Percentiles rank a stretch among this genome's conserved stretches.
Evolutionary conservation across 2,888 invertebrate genomes (phyloP).

Genomic region (Eubasilissa splendida): DNA sequence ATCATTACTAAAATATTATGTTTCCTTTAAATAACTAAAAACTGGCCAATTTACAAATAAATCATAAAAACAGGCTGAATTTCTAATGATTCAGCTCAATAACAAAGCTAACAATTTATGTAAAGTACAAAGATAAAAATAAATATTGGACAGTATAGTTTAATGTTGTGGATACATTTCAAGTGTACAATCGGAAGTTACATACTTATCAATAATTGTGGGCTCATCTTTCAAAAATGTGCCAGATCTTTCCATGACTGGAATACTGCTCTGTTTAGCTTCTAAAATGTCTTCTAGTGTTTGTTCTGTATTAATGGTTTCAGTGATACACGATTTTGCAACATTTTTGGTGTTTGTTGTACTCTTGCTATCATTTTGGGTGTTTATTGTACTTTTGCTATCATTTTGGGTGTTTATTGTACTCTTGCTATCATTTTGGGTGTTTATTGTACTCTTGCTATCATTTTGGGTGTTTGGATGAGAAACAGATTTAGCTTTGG

Average conservation of each 20-base stretch:
- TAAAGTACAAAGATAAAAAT: no score
- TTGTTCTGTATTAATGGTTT: not conserved
- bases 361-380: not conserved
- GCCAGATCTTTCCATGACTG: slow-evolving; percentile 75
- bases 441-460: not conserved
- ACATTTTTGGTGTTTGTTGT: not conserved
- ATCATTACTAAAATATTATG: no score
- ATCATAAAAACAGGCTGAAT: no score
- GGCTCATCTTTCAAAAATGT: slow-evolving; percentile 85
- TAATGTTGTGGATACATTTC: slow-evolving; percentile 48
- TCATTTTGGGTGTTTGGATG: slow-evolving; percentile 59
- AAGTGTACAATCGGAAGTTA: slow-evolving; percentile 42
- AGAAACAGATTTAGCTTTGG: slow-evolving; percentile 72
- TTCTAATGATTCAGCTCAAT: no score
- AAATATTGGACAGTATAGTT: not conserved
- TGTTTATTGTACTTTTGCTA: slow-evolving; percentile 3
- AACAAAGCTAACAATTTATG: no score
- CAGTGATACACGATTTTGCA: not conserved
- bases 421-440: not conserved
- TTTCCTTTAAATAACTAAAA: no score
- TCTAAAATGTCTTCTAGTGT: slow-evolving; percentile 39
- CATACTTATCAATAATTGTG: slow-evolving; percentile 71
- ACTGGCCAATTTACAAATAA: no score
- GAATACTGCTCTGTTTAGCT: slow-evolving; percentile 59
- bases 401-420: not conserved